phyloP scores from a whole-genome alignment of 1,140 invertebrate species.

The Trichogramma pretiosum region DNA sequence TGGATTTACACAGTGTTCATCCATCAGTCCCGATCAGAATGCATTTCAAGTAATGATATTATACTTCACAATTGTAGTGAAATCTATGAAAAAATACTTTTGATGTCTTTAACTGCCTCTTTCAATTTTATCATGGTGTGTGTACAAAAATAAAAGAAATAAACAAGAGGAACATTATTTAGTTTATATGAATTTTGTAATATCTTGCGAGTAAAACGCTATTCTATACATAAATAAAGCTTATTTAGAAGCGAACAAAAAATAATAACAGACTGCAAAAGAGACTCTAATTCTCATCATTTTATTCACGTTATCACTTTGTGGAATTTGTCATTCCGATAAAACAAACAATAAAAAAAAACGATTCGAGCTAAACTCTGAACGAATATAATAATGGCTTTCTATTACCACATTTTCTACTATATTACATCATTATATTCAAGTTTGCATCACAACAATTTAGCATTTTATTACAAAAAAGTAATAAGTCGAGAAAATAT shows the following conservation, averaged over 20 bases:
- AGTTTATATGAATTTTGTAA: constrained; percentile 15
- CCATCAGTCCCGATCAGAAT: neutral
- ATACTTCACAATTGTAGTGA: too few relatives aligned
- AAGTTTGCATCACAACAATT: neutral
- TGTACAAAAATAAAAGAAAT: neutral
- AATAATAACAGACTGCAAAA: constrained; percentile 9
- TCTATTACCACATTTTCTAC: neutral
- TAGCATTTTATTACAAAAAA: too few relatives aligned
- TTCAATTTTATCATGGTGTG: neutral
- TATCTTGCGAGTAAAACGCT: constrained; percentile 1
- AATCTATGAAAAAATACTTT: constrained; percentile 4
- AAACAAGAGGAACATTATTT: too few relatives aligned
- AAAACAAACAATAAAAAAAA: too few relatives aligned
- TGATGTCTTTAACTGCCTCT: constrained; percentile 8
- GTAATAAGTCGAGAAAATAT: too few relatives aligned
- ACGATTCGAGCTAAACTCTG: too few relatives aligned
- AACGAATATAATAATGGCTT: neutral
- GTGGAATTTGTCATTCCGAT: constrained; percentile 15
- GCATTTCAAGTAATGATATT: too few relatives aligned
- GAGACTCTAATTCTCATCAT: constrained; percentile 9
- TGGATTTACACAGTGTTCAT: neutral
- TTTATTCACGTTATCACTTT: constrained; percentile 17
- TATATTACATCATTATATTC: neutral
- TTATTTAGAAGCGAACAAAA: too few relatives aligned
- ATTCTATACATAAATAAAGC: constrained; percentile 9